Conservation (phyloP, 35 echinoderm and acorn worm genomes). For the Anneissia japonica region DNA sequence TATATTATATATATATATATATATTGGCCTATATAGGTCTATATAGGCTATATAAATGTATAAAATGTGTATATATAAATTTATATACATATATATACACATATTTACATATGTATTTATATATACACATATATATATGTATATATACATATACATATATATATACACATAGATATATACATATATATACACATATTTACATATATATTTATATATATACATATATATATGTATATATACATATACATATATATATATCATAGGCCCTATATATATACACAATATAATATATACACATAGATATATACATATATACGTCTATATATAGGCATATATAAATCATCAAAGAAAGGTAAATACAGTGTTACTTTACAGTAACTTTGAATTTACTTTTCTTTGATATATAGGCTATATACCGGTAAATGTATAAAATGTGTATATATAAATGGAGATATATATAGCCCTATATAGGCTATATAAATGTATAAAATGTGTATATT, state of each 20-base stretch:
- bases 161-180: not conserved
- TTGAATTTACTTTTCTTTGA: too few relatives aligned
- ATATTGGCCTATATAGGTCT: not conserved
- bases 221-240: not conserved
- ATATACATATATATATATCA: not conserved
- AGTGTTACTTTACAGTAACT: too few relatives aligned
- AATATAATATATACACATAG: not conserved
- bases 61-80: conserved; percentile 13
- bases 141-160: not conserved
- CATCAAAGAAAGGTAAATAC: too few relatives aligned
- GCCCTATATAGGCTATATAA: too few relatives aligned
- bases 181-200: not conserved
- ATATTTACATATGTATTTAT: conserved; percentile 7
- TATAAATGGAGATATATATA: too few relatives aligned
- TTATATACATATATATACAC: conserved; percentile 2
- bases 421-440: too few relatives aligned
- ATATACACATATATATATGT: not conserved
- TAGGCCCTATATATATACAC: not conserved
- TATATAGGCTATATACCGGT: too few relatives aligned
- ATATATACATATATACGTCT: conserved; percentile 15
- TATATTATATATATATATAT: not conserved
- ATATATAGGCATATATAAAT: conserved; percentile 1
- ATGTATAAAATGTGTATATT: too few relatives aligned
- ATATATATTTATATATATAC: not conserved
- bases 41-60: too few relatives aligned